Evolutionary conservation across 2,113 vertebrate species (phyloP).

Genomic region (Phylloscopus trochiloides): DNA sequence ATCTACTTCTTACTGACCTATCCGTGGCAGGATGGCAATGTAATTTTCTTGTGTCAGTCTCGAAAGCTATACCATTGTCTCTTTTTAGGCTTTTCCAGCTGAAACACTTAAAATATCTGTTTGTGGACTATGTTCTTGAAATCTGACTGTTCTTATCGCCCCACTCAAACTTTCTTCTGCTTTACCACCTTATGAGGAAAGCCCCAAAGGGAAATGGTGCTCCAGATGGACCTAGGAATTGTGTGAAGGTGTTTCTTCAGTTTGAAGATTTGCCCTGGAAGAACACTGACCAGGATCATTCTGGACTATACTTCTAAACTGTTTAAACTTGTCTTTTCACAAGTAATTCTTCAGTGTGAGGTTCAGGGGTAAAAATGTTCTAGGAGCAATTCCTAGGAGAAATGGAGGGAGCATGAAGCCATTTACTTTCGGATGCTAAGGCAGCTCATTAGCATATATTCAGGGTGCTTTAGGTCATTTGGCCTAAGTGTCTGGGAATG

Average conservation of each 20-base stretch:
- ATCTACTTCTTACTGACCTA: neutral
- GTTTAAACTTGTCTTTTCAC: neutral
- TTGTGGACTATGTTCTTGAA: neutral
- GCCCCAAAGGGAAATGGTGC: neutral
- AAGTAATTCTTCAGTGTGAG: neutral
- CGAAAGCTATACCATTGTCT: neutral
- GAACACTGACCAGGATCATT: neutral
- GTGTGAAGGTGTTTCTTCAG: neutral
- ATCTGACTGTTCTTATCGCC: neutral
- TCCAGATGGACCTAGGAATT: neutral
- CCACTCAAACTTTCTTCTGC: neutral
- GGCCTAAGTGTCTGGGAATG: neutral
- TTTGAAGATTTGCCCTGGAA: neutral
- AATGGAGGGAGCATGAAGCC: neutral
- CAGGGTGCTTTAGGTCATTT: neutral
- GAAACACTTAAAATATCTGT: neutral
- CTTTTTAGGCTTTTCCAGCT: neutral
- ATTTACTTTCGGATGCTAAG: neutral
- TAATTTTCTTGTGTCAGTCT: neutral
- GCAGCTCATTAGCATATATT: neutral
- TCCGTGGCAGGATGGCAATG: neutral
- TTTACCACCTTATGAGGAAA: neutral
- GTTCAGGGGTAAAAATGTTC: neutral
- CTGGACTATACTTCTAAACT: neutral
- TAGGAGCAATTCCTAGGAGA: neutral